Evolutionary conservation across 2,888 invertebrate species (phyloP), one percentile per base, ranked within the genome.

Genomic region (Drosophila siamana): DNA sequence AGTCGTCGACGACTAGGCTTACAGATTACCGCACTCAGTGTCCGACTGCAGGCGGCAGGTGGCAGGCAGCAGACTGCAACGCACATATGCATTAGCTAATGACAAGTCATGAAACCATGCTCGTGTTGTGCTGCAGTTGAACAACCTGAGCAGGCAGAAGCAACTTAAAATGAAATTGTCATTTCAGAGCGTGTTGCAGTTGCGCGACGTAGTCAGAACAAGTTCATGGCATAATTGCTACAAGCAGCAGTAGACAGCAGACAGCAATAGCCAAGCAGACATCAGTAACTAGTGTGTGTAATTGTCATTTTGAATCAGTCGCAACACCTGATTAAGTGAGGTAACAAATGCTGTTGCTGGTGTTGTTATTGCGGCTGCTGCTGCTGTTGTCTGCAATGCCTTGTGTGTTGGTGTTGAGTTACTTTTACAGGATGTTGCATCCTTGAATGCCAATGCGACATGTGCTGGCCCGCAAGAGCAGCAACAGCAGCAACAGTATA

Each of bases 291-390:
- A 62, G 82, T 90, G 84, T 88, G 74, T 91, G 90, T 89, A 84
- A 89, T 89, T 91, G 91, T 90, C 90, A 90, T 88, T 85, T 75
- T 78, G 82, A 86, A 90, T 90, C 90, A 90, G 86, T 80, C 79
- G 89, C 90, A 90, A 90, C 90, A 90, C 91, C 91, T 91, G 90
- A 90, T 88, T 90, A 87, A 90, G 79, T 89, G 89, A 82, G 85
- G 87, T 88, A 89, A 74, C 51, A 46, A 15, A 63, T 33, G n/a
- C n/a, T n/a, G n/a, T n/a, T n/a, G n/a, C n/a, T n/a, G 30, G 4
- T 30, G 30, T 11, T 76, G 65, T 46, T 66, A 51, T 50, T 40
- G 19, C 38, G 41, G 51, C 30, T 63, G 62, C 57, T 57, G 19
- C 66, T 52, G 55, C 54, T 65, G 47, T 72, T 70, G 76, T 66